Conservation (phyloP, 2,888 invertebrate species). For the Caenorhabditis imperialis region DNA sequence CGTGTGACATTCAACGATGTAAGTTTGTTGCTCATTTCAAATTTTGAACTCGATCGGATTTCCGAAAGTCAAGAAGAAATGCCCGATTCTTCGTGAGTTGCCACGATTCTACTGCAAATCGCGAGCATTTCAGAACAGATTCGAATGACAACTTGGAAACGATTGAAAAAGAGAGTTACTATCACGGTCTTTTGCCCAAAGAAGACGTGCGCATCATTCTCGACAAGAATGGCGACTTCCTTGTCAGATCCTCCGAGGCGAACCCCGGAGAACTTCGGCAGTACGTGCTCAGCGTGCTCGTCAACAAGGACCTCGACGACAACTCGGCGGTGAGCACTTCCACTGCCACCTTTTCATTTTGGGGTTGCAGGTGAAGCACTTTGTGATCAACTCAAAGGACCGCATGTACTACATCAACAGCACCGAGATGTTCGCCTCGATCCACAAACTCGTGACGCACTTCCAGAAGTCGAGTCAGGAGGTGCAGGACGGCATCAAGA, state of each 20-base stretch:
- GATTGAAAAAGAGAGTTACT: slow-evolving; percentile 41
- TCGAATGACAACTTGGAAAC: too few species aligned
- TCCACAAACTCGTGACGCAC: slow-evolving; percentile 39
- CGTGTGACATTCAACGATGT: too few species aligned
- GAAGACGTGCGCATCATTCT: slow-evolving; percentile 66
- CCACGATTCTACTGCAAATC: too few species aligned
- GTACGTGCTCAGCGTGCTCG: slow-evolving; percentile 60
- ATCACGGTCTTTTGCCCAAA: slow-evolving; percentile 67
- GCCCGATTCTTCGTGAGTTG: too few species aligned
- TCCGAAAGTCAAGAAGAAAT: too few species aligned
- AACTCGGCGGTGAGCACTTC: background rate
- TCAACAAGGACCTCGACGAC: slow-evolving; percentile 36
- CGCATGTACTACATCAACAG: slow-evolving; percentile 51
- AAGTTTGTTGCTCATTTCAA: too few species aligned
- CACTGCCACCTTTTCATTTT: background rate
- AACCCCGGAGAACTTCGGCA: slow-evolving; percentile 33
- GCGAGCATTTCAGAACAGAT: too few species aligned
- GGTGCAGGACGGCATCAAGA: slow-evolving; percentile 29
- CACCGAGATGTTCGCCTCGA: slow-evolving; percentile 31
- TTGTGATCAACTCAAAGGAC: slow-evolving; percentile 37
- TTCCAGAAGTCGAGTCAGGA: slow-evolving; percentile 28
- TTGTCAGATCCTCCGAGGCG: slow-evolving; percentile 62
- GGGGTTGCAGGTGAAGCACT: slow-evolving; percentile 51
- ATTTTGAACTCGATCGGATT: too few species aligned
- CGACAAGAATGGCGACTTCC: slow-evolving; percentile 58